phyloP scores from a whole-genome alignment of 2,113 vertebrate species.

The Scortum barcoo region DNA sequence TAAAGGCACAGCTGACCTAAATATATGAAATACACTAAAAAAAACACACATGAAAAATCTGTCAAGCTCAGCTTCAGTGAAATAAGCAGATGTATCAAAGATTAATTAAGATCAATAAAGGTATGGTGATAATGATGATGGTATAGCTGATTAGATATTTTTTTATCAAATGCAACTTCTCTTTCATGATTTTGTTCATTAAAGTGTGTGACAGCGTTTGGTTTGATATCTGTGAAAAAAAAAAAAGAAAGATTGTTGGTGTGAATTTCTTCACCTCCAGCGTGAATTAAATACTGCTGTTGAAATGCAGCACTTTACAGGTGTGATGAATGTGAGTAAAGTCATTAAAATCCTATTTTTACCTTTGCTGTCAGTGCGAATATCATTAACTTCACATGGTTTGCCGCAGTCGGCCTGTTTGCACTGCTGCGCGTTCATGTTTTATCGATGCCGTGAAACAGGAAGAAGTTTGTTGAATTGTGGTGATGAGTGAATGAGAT shows the following conservation, averaged over 20 bases:
- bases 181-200: not conserved
- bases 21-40: not conserved
- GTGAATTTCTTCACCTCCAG: not conserved
- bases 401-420: not conserved
- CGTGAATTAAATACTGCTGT: not conserved
- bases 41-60: not conserved
- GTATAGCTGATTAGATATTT: too few relatives aligned
- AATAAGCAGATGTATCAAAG: too few relatives aligned
- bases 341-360: constrained; percentile 4
- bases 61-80: not conserved
- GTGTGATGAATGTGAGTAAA: not conserved
- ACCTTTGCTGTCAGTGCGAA: not conserved
- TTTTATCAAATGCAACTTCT: too few relatives aligned
- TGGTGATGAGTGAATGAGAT: too few relatives aligned
- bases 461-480: too few relatives aligned
- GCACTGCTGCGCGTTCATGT: not conserved
- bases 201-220: not conserved
- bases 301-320: not conserved
- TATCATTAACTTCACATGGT: not conserved
- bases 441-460: not conserved
- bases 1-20: constrained; percentile 14
- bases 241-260: not conserved
- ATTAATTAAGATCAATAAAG: too few relatives aligned
- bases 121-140: too few relatives aligned
- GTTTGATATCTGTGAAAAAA: not conserved